Evolutionary conservation across 1,140 invertebrate species (phyloP), one percentile per base, ranked within the genome.

Genomic region (Leptinotarsa texana): DNA sequence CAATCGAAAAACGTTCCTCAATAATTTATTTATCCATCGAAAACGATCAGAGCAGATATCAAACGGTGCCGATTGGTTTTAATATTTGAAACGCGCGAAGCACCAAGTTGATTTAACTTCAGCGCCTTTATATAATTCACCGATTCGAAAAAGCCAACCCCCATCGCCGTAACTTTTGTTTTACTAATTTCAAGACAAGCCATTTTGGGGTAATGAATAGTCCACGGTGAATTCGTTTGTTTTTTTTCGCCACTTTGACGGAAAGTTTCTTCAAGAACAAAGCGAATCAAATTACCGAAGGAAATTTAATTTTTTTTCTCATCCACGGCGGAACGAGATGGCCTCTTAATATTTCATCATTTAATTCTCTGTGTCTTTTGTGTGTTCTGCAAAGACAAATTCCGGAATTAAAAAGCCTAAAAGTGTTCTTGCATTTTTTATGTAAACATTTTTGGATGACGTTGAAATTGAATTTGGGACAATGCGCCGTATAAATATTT

Each of bases 281-380:
- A 57, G 51, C 51, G 51, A 57, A 57, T 57, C 51, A 57, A 57
- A 57, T 57, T 57, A 57, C 51, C 17, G 51, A 57, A 57, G 51
- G 51, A 57, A 57, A 57, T 57, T 57, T 57, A 57, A 57, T 57
- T 57, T 57, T 57, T 57, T 57, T 57, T 57, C 51, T 57, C 51
- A 57, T 57, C 51, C 17, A 57, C 51, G 51, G 51, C 51, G 51
- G 15, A 57, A 18, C 51, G 15, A 57, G 51, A 57, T 57, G 51
- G 51, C 13, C 51, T 57, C 51, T 57, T 57, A 57, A 57, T 57
- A 57, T 57, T 57, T 57, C 51, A 57, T 57, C n/a, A 15, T 57
- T 57, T 57, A 57, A 57, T 57, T 57, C 51, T 57, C 51, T 18
- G 51, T 57, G 51, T 57, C 51, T 57, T 57, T 57, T 57, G 51